Conservation (phyloP, 1,140 invertebrate species). For the Bombyx mori region DNA sequence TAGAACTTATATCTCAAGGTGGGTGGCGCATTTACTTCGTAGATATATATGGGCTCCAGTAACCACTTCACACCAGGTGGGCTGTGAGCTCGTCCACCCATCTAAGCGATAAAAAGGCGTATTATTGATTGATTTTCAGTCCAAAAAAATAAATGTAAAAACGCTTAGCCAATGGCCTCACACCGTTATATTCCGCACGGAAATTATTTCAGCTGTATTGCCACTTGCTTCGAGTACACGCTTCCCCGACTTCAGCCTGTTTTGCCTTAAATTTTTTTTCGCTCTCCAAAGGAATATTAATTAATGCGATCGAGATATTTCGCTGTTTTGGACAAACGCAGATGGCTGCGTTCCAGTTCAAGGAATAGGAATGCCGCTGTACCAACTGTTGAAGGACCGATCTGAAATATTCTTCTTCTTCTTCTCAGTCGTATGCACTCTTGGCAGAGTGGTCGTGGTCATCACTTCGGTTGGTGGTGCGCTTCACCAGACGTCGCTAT, state of each 20-base stretch:
- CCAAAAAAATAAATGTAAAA: neutral
- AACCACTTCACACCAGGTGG: no score
- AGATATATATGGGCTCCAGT: no score
- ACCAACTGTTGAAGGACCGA: neutral
- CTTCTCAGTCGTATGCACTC: neutral
- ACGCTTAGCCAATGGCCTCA: conserved; percentile 9
- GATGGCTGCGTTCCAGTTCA: neutral
- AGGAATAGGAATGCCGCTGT: neutral
- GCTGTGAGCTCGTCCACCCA: no score
- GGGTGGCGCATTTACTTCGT: no score
- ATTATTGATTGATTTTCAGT: no score
- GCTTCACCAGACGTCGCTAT: no score
- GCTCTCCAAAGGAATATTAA: conserved; percentile 20
- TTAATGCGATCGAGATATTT: conserved; percentile 6
- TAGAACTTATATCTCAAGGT: no score
- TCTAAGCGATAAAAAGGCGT: no score
- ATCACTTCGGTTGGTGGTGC: no score
- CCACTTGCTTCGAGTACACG: conserved; percentile 19
- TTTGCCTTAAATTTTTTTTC: conserved; percentile 16
- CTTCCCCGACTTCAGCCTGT: conserved; percentile 2
- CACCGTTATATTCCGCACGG: conserved; percentile 19
- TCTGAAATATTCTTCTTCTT: no score
- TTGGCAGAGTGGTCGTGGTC: no score
- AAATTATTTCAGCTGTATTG: conserved; percentile 26
- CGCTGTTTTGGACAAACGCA: neutral